Percentiles rank a stretch among this genome's conserved stretches.
Evolutionary conservation across 2,797 vertebrate species (phyloP).

Genomic region (Diceros bicornis): DNA sequence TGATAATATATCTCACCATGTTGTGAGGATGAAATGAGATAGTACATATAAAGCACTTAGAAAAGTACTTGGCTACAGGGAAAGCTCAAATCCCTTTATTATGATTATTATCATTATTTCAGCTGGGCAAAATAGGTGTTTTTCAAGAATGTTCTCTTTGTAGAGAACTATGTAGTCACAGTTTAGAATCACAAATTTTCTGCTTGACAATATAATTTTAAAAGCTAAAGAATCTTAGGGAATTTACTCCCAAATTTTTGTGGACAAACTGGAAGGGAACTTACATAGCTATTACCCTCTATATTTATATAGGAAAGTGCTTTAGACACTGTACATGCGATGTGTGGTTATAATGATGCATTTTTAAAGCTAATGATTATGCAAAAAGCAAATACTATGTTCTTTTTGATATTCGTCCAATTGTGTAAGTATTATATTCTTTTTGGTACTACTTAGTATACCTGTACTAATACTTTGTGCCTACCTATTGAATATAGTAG

Average conservation of each 20-base stretch:
- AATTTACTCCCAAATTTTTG: neutral
- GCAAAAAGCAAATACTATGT: neutral
- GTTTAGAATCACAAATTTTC: neutral
- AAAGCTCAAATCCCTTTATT: neutral
- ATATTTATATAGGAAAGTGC: neutral
- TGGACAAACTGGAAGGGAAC: neutral
- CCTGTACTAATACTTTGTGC: neutral
- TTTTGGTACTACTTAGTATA: neutral
- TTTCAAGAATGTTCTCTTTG: conserved; percentile 20
- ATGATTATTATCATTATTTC: neutral
- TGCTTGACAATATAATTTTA: neutral
- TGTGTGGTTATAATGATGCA: neutral
- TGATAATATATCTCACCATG: neutral
- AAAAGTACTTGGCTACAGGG: neutral
- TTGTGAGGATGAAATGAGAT: neutral
- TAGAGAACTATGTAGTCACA: neutral
- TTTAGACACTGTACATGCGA: neutral
- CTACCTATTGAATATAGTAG: neutral
- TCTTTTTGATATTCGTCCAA: neutral
- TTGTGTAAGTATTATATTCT: neutral
- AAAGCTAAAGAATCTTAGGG: neutral
- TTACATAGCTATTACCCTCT: neutral
- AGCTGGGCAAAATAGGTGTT: neutral
- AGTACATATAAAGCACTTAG: neutral
- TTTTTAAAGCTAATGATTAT: conserved; percentile 20